A percentile compares a stretch with the other conserved stretches of the same genome.
These are phyloP conservation scores for Nycticorax nycticorax DNA, from an alignment of 2,113 vertebrate species.

Conservation along the genomic window DNA sequence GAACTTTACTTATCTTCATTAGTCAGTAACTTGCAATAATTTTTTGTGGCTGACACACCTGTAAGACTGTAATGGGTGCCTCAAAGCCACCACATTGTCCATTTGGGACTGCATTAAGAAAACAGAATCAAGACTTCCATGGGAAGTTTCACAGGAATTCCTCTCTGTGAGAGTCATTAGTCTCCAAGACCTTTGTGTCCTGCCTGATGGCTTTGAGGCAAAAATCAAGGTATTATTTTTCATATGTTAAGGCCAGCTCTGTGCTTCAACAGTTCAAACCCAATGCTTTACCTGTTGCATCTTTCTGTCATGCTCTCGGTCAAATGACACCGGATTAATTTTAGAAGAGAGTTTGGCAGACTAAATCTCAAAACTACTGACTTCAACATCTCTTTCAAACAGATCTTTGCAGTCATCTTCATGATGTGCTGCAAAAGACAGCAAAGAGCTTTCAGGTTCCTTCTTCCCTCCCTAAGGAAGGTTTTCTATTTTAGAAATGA, in stretches of 20 bases:
- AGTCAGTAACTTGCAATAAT: not conserved
- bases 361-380: not conserved
- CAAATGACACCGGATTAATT: not conserved
- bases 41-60: not conserved
- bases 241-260: not conserved
- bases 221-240: not conserved
- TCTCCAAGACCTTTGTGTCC: not conserved
- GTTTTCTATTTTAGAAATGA: not conserved
- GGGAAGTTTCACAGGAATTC: not conserved
- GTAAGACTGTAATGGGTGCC: not conserved
- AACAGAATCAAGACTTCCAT: not conserved
- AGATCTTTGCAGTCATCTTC: not conserved
- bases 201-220: not conserved
- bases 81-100: not conserved
- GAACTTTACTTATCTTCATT: not conserved
- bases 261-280: not conserved
- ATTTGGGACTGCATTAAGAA: not conserved
- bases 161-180: not conserved
- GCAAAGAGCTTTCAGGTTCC: not conserved
- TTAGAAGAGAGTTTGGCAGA: not conserved
- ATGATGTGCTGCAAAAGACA: not conserved
- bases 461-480: not conserved
- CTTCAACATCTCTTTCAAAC: not conserved
- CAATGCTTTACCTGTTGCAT: not conserved
- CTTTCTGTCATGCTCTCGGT: not conserved